phyloP scores from a whole-genome alignment of 2,888 invertebrate genomes.

The Deilephila porcellus region DNA sequence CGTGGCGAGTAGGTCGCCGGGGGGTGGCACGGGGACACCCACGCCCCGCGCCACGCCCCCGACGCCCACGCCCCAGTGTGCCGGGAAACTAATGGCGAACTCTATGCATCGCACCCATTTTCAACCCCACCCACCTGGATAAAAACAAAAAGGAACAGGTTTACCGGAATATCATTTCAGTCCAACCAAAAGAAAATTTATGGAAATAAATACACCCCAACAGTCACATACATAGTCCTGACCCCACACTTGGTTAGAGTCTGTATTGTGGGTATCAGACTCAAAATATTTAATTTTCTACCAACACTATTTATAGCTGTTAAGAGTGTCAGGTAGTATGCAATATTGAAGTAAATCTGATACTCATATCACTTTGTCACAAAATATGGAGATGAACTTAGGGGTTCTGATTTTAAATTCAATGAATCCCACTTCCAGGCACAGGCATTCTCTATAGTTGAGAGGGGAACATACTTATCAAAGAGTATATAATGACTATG shows the following conservation, averaged over 20 bases:
- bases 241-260: too few species aligned
- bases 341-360: too few species aligned
- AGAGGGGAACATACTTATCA: neutral
- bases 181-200: neutral
- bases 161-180: neutral
- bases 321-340: too few species aligned
- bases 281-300: neutral
- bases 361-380: too few species aligned
- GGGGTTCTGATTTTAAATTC: neutral
- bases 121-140: constrained; percentile 76
- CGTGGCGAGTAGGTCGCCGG: constrained; percentile 86
- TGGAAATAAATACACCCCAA: neutral
- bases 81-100: constrained; percentile 85
- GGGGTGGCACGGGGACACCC: constrained; percentile 86
- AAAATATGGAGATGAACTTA: too few species aligned
- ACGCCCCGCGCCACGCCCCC: constrained; percentile 86
- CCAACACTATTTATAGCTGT: neutral
- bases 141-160: constrained; percentile 10
- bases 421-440: neutral
- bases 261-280: too few species aligned
- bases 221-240: too few species aligned
- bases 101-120: constrained; percentile 81
- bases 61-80: constrained; percentile 87
- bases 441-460: neutral
- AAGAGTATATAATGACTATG: too few species aligned